Base-by-base conservation (phyloP, 2,113 vertebrate species). In the Glaucidium brasilianum region DNA sequence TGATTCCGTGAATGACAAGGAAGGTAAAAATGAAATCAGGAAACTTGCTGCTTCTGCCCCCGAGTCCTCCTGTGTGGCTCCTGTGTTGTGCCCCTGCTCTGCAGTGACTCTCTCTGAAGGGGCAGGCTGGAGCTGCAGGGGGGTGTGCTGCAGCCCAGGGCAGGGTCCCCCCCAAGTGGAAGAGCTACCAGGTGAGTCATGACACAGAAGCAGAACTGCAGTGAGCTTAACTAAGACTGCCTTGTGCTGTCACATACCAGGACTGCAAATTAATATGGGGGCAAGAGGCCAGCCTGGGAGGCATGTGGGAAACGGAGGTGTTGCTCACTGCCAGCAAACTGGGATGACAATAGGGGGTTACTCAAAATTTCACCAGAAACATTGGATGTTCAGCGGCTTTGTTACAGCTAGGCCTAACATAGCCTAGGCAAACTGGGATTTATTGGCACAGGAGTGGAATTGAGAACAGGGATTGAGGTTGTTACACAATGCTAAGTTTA, bases 121-220 rank as follows among this genome's bases (percentile, higher is more conserved):
- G 32, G 16, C 5, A 0, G 0, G 0, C 47, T 43, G 74, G 82
- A 73, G 30, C 52, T 39, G 35, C 34, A 9, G 35, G 45, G 69
- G 8, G 4, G 6, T 12, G 4, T 18, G 6, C 47, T n/a, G 17
- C 49, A 1, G 3, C 29, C 35, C 37, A 3, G 29, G 69, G 45
- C 27, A 37, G n/a, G 6, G 11, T 58, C 20, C 10, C 9, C 0
- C 20, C 10, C 8, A 0, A 0, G 8, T 22, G 23, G 21, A 56
- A 39, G 45, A 60, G 49, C 58, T 56, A 12, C 71, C 34, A 23
- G 45, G 7, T 77, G 84, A 91, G 16, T 7, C 67, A 12, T 34
- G 64, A 15, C 39, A 41, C 27, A 3, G 15, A 17, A 72, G 56
- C 21, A 71, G 55, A 66, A 21, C n/a, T 41, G 56, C 18, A 56